Evolutionary conservation across 1,140 invertebrate genomes (phyloP).

Genomic region (Camponotus floridanus): DNA sequence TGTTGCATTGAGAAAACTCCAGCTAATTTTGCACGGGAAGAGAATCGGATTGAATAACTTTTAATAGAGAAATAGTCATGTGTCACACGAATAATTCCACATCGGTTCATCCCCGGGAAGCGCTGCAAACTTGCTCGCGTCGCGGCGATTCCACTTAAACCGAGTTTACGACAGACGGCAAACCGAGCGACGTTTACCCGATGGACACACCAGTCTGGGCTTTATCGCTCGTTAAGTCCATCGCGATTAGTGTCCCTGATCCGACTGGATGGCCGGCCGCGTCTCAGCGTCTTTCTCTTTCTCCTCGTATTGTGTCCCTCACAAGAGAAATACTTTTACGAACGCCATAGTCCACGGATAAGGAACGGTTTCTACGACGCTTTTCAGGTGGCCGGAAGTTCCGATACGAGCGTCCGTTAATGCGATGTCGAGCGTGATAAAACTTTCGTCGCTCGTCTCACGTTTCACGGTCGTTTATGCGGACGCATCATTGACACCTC

Average conservation of each 20-base stretch:
- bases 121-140: slow-evolving; percentile 40
- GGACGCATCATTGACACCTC: background rate
- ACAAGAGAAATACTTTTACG: slow-evolving; percentile 30
- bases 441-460: slow-evolving; percentile 6
- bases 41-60: background rate
- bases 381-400: slow-evolving; percentile 43
- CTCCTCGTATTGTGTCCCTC: background rate
- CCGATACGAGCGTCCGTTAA: slow-evolving; percentile 43
- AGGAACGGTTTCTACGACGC: slow-evolving; percentile 29
- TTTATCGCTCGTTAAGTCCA: slow-evolving; percentile 61
- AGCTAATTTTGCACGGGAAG: background rate
- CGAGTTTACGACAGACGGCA: slow-evolving; percentile 45
- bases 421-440: slow-evolving; percentile 42
- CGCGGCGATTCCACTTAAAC: slow-evolving; percentile 44
- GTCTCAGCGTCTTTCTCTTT: background rate
- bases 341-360: background rate
- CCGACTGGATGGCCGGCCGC: background rate
- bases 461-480: background rate
- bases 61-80: background rate
- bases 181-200: slow-evolving; percentile 52
- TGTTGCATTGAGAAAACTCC: background rate
- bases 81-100: background rate
- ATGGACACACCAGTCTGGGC: slow-evolving; percentile 48
- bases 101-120: background rate
- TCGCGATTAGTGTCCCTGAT: slow-evolving; percentile 54